Evolutionary conservation across 2,888 invertebrate species (phyloP), one percentile per base, ranked within the genome.

Genomic region (Temnothorax rugatulus): DNA sequence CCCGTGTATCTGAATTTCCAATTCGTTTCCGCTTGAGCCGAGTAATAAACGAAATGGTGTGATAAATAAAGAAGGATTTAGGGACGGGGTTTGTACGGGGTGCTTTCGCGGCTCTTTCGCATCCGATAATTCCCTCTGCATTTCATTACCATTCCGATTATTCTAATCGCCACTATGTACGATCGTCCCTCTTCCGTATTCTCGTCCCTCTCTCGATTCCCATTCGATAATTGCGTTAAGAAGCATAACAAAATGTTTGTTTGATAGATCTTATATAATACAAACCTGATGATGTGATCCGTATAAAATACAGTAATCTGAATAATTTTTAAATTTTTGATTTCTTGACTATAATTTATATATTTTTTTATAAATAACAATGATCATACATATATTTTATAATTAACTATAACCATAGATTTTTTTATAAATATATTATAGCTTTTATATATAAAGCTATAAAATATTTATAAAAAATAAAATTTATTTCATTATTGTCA

Each of bases 211-310:
- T 21, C 25, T 41, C 88, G 87, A 83, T 87, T 86, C 87, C 89
- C 88, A 89, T 89, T 87, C 86, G 85, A 88, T 92, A 91, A 92
- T 92, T 90, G 86, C 84, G 85, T 90, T 89, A 90, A 92, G 91
- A 88, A 88, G 88, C 54, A n/a, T 47, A 63, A 64, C 34, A n/a
- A 63, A 44, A 75, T 21, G 41, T 29, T 29, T 4, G 21, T 21
- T 76, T 41, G 5, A 66, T 76, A 15, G 64, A 76, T 18, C 38
- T 38, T 41, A 25, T 47, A 41, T n/a, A 76, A 66, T 54, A 44
- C n/a, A 25, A 44, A 13, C 1, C 5, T 4, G n/a, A 41, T 50
- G 21, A 63, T 66, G 29, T 54, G 29, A 66, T 66, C 11, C 3
- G 1, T 50, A 2, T 50, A 21, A 34, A 15, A 2, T 15, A 5